These are phyloP conservation scores for Clarias batrachus DNA, from an alignment of 2,113 vertebrate genomes.

Conservation along the genomic window DNA sequence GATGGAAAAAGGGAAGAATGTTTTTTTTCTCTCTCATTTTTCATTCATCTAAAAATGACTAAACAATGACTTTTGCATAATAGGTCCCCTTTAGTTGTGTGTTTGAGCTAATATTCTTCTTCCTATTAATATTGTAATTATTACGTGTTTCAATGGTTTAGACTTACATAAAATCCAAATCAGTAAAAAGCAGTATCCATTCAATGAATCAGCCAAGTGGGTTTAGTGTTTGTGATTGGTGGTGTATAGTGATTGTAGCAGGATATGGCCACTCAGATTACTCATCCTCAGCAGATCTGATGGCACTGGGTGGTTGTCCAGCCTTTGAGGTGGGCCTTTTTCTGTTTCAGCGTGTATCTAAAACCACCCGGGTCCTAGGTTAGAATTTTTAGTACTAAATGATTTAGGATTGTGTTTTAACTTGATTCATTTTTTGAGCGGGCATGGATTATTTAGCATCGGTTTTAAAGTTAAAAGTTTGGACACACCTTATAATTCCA, in stretches of 20 bases:
- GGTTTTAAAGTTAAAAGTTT: neutral
- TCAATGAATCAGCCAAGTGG: neutral
- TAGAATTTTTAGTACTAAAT: neutral
- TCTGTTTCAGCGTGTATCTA: neutral
- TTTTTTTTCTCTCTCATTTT: too few relatives aligned
- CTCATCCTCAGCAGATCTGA: conserved; percentile 50
- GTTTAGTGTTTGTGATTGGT: conserved; percentile 42
- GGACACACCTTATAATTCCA: too few relatives aligned
- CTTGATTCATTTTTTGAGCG: neutral
- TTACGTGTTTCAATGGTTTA: neutral
- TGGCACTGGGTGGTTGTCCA: conserved; percentile 46
- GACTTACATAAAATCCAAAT: neutral
- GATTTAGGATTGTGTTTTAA: neutral
- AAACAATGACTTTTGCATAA: too few relatives aligned
- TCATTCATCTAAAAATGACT: too few relatives aligned
- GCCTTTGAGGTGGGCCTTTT: conserved; percentile 3
- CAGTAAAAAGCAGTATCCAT: neutral
- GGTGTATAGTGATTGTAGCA: conserved; percentile 45
- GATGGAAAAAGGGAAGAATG: too few relatives aligned
- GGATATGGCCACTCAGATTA: conserved; percentile 49
- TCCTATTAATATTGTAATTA: too few relatives aligned
- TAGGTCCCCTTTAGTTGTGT: neutral
- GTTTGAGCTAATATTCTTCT: neutral
- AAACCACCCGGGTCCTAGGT: conserved; percentile 7
- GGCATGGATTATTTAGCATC: neutral